Conservation (phyloP, 2,113 vertebrate species). For the Syrrhaptes paradoxus region DNA sequence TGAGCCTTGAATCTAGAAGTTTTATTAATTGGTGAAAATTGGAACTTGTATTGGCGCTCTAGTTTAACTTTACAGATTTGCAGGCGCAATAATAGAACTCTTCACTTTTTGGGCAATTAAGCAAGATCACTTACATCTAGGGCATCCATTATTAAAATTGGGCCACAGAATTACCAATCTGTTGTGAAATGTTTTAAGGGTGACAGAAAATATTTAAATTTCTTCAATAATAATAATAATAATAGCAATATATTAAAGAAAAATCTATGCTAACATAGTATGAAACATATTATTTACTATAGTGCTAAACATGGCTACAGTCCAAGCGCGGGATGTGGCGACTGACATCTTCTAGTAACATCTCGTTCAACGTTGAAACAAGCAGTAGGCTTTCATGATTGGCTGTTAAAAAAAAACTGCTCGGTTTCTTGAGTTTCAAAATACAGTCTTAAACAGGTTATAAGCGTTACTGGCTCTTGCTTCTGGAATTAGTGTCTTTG, state of each 20-base stretch:
- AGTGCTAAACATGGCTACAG: neutral
- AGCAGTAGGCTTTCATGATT: neutral
- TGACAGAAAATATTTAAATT: neutral
- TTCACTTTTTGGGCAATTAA: neutral
- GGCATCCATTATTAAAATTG: neutral
- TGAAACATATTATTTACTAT: neutral
- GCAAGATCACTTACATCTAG: neutral
- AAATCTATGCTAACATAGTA: neutral
- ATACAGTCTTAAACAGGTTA: neutral
- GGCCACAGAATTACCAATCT: neutral
- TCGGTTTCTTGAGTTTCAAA: constrained; percentile 24
- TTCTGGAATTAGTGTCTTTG: neutral
- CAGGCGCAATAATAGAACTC: neutral
- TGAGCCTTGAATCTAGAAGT: neutral
- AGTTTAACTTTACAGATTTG: neutral
- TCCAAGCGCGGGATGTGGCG: neutral
- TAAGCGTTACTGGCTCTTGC: neutral
- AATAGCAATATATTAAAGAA: neutral
- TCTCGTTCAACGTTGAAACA: neutral
- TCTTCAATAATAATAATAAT: neutral
- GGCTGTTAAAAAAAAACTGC: neutral
- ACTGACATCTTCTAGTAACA: neutral
- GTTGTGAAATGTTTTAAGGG: neutral
- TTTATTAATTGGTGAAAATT: neutral
- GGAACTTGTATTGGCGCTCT: neutral